phyloP scores from a whole-genome alignment of 2,888 invertebrate genomes.

The Netelia virgata region DNA sequence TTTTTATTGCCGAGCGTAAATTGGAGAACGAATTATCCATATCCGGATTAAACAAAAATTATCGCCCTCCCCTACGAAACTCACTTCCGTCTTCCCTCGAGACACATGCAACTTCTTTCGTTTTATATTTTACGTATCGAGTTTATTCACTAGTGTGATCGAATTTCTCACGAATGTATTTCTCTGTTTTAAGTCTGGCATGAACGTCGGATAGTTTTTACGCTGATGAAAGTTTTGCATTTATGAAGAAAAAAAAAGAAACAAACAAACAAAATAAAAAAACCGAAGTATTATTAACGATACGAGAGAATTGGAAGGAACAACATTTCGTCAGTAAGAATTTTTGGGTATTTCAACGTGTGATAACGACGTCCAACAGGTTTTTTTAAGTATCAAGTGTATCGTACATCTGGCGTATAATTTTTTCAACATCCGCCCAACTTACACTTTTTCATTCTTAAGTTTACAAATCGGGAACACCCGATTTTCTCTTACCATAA shows the following conservation, averaged over 20 bases:
- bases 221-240: conserved; percentile 21
- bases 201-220: background rate
- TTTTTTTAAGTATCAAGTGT: background rate
- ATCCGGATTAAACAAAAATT: too few relatives aligned
- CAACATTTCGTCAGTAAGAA: conserved; percentile 21
- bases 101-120: background rate
- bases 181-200: background rate
- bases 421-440: conserved; percentile 28
- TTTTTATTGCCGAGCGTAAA: too few relatives aligned
- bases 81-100: background rate
- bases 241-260: background rate
- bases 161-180: background rate
- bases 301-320: conserved; percentile 34
- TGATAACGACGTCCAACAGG: conserved; percentile 30
- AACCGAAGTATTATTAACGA: conserved; percentile 65
- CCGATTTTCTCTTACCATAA: conserved; percentile 21
- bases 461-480: background rate
- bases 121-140: background rate
- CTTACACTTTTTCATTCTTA: background rate
- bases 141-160: background rate
- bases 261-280: background rate
- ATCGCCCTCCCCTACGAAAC: background rate
- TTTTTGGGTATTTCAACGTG: conserved; percentile 34
- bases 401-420: conserved; percentile 23
- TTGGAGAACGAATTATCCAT: too few relatives aligned